Evolutionary conservation across 2,113 vertebrate genomes (phyloP), one percentile per base, ranked within the genome.

Genomic region (Gadus chalcogrammus): DNA sequence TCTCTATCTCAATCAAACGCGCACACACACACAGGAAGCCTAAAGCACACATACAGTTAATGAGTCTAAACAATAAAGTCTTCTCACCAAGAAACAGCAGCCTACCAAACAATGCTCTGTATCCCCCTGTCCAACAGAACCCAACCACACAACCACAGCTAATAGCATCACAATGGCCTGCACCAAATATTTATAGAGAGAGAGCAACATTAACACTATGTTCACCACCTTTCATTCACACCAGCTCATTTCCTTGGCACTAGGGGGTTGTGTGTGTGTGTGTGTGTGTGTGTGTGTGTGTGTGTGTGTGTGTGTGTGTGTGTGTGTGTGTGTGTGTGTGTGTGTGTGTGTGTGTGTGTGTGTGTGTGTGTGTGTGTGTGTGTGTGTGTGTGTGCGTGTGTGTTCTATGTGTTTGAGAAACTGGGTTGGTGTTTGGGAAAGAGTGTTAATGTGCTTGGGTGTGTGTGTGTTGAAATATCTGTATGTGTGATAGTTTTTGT

Each of bases 11-110:
- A 42, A 24, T 35, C 59, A 60, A 18, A 20, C 5, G 20, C n/a
- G 20, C 59, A 22, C n/a, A 20, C 59, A 60, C n/a, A 60, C 17
- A 62, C 59, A 69, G 87, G 79, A 86, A 88, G 74, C 73, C 69
- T 88, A 64, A 76, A 72, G 74, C 59, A 85, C 65, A 90, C 85
- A 84, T 75, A 56, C 69, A 87, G 84, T 84, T 85, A 77, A 79
- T 76, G 71, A 84, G 71, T 74, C 80, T 66, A 89, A 90, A 88
- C 82, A 87, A n/a, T 75, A 35, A 22, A 58, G 17, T 66, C 81
- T 80, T 86, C 81, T 84, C 88, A 84, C 81, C 71, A 64, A 84
- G 81, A 75, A 81, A 80, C 84, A 70, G 69, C 69, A 78, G 80
- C 85, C 85, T 79, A 78, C 65, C n/a, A 58, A 65, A 58, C 72